Evolutionary conservation across 92 coral and sea anemone genomes (phyloP).

Genomic region (Palythoa caribaeorum): DNA sequence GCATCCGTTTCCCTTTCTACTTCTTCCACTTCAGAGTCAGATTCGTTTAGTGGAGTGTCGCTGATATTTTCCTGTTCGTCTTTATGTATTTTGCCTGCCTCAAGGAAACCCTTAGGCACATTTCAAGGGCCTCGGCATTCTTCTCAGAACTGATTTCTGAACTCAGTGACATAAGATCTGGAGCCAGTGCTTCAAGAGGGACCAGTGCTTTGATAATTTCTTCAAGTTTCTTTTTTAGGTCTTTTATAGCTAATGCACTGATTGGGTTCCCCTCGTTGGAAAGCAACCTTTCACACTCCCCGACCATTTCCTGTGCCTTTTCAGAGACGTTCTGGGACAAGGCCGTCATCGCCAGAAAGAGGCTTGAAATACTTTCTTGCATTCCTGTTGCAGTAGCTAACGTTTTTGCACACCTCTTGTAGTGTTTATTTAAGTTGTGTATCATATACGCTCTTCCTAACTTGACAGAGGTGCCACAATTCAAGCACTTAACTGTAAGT

Average conservation of each 20-base stretch:
- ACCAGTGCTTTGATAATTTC: not conserved
- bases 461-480: slow-evolving; percentile 1
- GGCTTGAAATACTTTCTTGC: not conserved
- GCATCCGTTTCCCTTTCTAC: not conserved
- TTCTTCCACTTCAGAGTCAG: not conserved
- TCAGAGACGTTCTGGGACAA: slow-evolving; percentile 2
- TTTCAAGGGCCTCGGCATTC: not conserved
- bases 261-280: not conserved
- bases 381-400: not conserved
- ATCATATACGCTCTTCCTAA: slow-evolving; percentile 1
- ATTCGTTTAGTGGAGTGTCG: not conserved
- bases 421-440: not conserved
- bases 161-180: not conserved
- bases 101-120: not conserved
- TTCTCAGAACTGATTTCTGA: slow-evolving; percentile 1
- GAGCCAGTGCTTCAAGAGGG: not conserved
- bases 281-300: not conserved
- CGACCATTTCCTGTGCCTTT: not conserved
- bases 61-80: not conserved
- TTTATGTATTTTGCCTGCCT: not conserved
- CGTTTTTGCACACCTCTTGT: not conserved
- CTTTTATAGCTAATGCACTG: not conserved
- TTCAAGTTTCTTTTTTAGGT: too few species aligned
- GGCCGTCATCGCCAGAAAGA: slow-evolving; percentile 1
- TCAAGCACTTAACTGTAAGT: not conserved